Evolutionary conservation across 2,888 invertebrate species (phyloP), one percentile per base, ranked within the genome.

Genomic region (Cynaeus angustus): DNA sequence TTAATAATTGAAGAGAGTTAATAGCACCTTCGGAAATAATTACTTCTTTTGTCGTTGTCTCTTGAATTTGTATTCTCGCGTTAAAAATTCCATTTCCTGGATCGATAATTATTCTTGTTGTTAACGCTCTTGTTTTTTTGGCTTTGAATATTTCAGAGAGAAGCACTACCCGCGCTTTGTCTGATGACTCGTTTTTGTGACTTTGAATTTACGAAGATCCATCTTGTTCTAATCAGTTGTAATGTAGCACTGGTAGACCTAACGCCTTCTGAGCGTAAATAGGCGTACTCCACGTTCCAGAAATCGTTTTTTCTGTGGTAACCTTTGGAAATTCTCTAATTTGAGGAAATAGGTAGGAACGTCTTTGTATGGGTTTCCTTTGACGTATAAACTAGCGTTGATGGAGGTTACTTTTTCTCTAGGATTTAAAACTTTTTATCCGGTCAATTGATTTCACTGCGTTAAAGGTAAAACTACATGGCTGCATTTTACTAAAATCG

Each of bases 401-500:
- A 95, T 87, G 0, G 92, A 91, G 0, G 96, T 87, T 0, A 94
- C 93, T 83, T 94, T 94, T 37, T 94, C 94, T 43, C 96, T 86
- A 0, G 94, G 93, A 92, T n/a, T n/a, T n/a, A n/a, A n/a, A n/a
- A n/a, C n/a, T n/a, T n/a, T n/a, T n/a, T 94, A 94, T 79, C 93
- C 92, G n/a, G n/a, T 94, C 95, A 95, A 83, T 95, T 94, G 80
- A 93, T 83, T 85, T 92, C 92, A 80, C 93, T 94, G 77, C 92
- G 92, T 83, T 94, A 94, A 77, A 94, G 86, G 83, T 92, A 94
- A 41, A 93, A 82, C 9, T 93, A 93, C 28, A 74, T 43, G 14
- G 26, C 64, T n/a, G 73, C 7, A 72, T 62, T n/a, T 72, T 68
- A 38, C 62, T 73, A 21, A 73, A 73, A 9, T 53, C 43, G 28